Evolutionary conservation across 2,797 vertebrate species (phyloP), one percentile per base, ranked within the genome.

Genomic region (Rhinatrema bivittatum): DNA sequence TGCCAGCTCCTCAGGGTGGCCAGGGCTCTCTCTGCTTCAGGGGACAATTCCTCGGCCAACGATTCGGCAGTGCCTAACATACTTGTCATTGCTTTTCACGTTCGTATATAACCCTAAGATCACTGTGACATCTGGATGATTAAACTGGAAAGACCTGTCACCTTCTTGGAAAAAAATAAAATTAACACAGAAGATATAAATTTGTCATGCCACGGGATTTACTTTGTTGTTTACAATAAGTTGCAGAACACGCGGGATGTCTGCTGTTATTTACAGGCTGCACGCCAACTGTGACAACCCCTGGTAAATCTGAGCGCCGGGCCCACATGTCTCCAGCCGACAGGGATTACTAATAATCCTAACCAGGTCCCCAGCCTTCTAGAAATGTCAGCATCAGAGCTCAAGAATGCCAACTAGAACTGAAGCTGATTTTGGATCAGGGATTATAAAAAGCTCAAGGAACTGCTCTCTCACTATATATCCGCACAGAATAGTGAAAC

Each of bases 201-300:
- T 51, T 63, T 62, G 25, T 41, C 39, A 13, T 29, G 56, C 68
- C 39, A 29, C 49, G 70, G n/a, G 61, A 71, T 65, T 74, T 65
- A 65, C 62, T 66, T 36, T 35, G 53, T 68, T 72, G 62, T 69
- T 71, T 61, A 70, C n/a, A 79, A 73, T 70, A 68, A 37, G 35
- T 41, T 37, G 55, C 61, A 48, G 65, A 49, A n/a, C n/a, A n/a
- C n/a, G n/a, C n/a, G n/a, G n/a, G n/a, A n/a, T 65, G 60, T 61
- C 72, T 71, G 74, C 63, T 52, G 47, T 56, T 63, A 58, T 60
- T 71, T 49, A 66, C 72, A 74, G 83, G 68, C 70, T 70, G 65
- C 29, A 69, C 73, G 74, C 73, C 71, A 70, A 71, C 59, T 38
- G 58, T 60, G 56, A 76, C 68, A 76, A 72, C 75, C 61, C 71